Evolutionary conservation across 2,113 vertebrate species (phyloP), one percentile per base, ranked within the genome.

Genomic region (Polypterus bichir): DNA sequence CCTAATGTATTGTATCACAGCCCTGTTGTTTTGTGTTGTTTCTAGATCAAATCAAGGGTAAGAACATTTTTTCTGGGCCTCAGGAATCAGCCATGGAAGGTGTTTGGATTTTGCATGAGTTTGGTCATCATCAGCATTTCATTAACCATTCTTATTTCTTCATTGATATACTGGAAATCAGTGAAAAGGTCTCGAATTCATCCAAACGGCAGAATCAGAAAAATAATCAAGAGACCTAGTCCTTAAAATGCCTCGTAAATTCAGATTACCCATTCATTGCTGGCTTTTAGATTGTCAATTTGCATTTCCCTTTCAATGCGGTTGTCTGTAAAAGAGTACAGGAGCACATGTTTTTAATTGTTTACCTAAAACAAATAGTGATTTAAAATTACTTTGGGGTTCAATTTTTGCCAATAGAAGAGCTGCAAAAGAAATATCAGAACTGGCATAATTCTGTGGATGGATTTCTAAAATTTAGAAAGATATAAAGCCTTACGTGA

Each of bases 311-410:
- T 54, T 68, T 63, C 57, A 61, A 10, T 53, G 8, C 3, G 54
- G 76, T 61, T 65, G 88, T 92, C 91, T 93, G 91, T 93, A 91
- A 95, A 93, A 87, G 90, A 91, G 87, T 88, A 90, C 87, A 79
- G 71, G 82, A 89, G 85, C 83, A 88, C 83, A 77, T 65, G 65
- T 59, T 7, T 27, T 58, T 58, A 27, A 27, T 27, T 27, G 27
- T 27, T 27, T 27, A 27, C 27, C 27, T 27, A 27, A 27, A 27
- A 27, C 27, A 2, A 27, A 27, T 27, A 27, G 27, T 27, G 27
- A 27, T 27, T 27, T 27, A 27, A 27, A 27, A 27, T 27, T 27
- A 27, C 27, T 27, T 27, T 27, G 27, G 27, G 27, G 27, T 27
- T 27, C 27, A 27, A 1, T 27, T 27, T 27, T 27, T 27, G 27